Conservation (phyloP, 2,888 invertebrate species). For the Eupithecia abbreviata region DNA sequence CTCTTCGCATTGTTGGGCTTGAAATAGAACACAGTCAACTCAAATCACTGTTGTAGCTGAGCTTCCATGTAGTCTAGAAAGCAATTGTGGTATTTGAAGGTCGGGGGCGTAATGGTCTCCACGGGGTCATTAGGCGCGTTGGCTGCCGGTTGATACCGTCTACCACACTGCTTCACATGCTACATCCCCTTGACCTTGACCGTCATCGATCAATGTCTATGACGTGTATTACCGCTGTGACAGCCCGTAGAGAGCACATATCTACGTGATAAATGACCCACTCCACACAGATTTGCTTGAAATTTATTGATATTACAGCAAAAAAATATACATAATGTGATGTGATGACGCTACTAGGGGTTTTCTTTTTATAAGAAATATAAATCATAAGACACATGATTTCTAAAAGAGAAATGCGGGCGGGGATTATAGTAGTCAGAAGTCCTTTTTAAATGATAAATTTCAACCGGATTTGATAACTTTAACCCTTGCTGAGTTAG, state of each 20-base stretch:
- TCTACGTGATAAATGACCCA: conserved; percentile 60
- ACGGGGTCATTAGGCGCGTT: conserved; percentile 54
- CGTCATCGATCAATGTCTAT: conserved; percentile 71
- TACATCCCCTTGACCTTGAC: conserved; percentile 71
- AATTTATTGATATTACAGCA: conserved; percentile 46
- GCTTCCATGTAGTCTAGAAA: conserved; percentile 43
- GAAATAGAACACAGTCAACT: conserved; percentile 50
- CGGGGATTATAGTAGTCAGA: not conserved
- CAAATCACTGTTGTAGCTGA: conserved; percentile 50
- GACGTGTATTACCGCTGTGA: conserved; percentile 52
- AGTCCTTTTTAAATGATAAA: not conserved
- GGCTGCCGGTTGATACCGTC: conserved; percentile 51
- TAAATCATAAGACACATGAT: conserved; percentile 14
- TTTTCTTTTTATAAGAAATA: conserved; percentile 27
- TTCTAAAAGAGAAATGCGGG: conserved; percentile 3
- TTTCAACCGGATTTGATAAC: not conserved
- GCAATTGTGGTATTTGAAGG: conserved; percentile 40
- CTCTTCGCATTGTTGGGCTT: conserved; percentile 45
- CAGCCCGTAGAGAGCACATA: conserved; percentile 45
- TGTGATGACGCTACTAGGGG: conserved; percentile 22
- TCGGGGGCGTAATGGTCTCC: conserved; percentile 31
- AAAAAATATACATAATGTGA: conserved; percentile 31
- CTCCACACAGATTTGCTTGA: conserved; percentile 51
- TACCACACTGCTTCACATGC: conserved; percentile 54
- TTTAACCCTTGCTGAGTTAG: not conserved